A percentile compares a stretch with the other conserved stretches of the same genome.
Evolutionary conservation across 2,113 vertebrate genomes (phyloP).

Genomic region (Crotalus helleri): DNA sequence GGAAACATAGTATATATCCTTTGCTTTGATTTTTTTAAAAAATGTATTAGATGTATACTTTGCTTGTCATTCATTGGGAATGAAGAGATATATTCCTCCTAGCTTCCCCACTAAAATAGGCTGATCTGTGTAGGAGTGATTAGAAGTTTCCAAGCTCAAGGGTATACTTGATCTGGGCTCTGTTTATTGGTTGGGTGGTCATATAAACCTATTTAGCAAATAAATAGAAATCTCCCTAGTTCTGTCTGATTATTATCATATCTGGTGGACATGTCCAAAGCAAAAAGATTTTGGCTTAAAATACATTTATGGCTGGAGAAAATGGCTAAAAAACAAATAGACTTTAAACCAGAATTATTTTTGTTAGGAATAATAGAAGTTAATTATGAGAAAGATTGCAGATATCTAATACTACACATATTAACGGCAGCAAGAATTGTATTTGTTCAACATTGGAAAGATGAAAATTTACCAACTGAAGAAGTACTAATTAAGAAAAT

Average conservation of each 20-base stretch:
- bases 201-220: not conserved
- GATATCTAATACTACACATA: too few relatives aligned
- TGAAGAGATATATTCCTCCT: not conserved
- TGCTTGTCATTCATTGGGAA: not conserved
- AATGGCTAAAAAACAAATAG: too few relatives aligned
- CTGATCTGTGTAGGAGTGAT: not conserved
- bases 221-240: not conserved
- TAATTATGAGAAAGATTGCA: too few relatives aligned
- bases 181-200: not conserved
- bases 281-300: too few relatives aligned
- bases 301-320: too few relatives aligned
- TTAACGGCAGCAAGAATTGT: too few relatives aligned
- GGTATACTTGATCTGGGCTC: not conserved
- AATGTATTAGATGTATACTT: not conserved
- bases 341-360: too few relatives aligned
- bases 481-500: too few relatives aligned
- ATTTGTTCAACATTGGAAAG: too few relatives aligned
- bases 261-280: too few relatives aligned
- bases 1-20: not conserved
- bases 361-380: too few relatives aligned
- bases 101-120: not conserved
- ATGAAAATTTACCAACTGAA: too few relatives aligned
- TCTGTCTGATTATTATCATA: not conserved
- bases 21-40: not conserved
- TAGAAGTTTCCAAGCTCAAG: not conserved